Conservation (phyloP, 2,888 invertebrate species). For the Corbicula japonica region DNA sequence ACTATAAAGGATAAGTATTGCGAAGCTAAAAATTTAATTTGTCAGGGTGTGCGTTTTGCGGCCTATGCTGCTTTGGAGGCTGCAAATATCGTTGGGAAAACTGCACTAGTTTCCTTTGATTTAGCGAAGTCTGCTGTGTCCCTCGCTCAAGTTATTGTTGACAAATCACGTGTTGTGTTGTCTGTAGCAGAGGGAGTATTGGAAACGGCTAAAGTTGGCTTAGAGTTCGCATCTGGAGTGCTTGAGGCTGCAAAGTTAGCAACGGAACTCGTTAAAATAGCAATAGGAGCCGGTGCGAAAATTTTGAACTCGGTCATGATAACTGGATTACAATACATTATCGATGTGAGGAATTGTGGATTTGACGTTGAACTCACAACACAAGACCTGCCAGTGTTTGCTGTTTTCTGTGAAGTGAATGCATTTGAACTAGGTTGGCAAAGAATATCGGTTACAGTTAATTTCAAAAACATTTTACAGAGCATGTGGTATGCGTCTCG, state of each 20-base stretch:
- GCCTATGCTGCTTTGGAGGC: slow-evolving; percentile 51
- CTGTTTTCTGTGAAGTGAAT: slow-evolving; percentile 61
- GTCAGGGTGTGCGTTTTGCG: slow-evolving; percentile 23
- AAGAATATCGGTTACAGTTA: slow-evolving; percentile 31
- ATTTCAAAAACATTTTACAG: slow-evolving; percentile 48
- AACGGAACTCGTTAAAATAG: neutral
- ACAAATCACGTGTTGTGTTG: slow-evolving; percentile 55
- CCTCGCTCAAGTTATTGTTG: too few species aligned
- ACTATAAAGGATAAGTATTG: slow-evolving; percentile 46
- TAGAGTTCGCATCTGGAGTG: slow-evolving; percentile 19
- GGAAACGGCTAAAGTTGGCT: neutral
- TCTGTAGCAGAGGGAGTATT: slow-evolving; percentile 9
- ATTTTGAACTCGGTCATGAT: slow-evolving; percentile 45
- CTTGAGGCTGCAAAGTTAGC: neutral
- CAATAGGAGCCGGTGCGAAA: neutral
- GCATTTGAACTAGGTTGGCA: slow-evolving; percentile 49
- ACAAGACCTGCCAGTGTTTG: slow-evolving; percentile 42
- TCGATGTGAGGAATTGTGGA: slow-evolving; percentile 60
- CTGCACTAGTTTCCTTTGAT: slow-evolving; percentile 46
- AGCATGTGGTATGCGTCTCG: slow-evolving; percentile 50
- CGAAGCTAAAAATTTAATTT: slow-evolving; percentile 30
- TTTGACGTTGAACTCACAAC: slow-evolving; percentile 54
- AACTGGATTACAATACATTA: slow-evolving; percentile 42
- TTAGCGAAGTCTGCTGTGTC: slow-evolving; percentile 45
- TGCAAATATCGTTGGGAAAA: slow-evolving; percentile 38